Conservation (phyloP, 2,113 vertebrate genomes). For the Grantiella picta region DNA sequence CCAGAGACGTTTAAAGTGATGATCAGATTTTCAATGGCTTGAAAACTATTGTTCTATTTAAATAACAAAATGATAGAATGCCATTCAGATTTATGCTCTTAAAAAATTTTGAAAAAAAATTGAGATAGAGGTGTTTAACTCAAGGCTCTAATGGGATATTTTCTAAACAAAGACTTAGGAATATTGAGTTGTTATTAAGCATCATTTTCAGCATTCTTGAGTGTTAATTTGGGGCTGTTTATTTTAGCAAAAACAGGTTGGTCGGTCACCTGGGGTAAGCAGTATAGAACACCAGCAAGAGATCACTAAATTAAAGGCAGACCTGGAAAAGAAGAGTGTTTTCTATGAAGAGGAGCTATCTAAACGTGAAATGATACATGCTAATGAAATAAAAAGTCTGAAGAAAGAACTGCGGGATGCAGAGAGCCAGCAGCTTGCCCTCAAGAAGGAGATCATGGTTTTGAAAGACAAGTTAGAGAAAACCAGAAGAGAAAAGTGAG, state of each 20-base stretch:
- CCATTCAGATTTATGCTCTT: background rate
- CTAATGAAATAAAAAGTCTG: conserved; percentile 86
- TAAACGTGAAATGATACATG: conserved; percentile 86
- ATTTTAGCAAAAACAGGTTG: conserved; percentile 84
- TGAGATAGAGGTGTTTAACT: background rate
- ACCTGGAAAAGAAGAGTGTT: conserved; percentile 91
- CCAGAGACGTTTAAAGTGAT: background rate
- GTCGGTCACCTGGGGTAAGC: conserved; percentile 78
- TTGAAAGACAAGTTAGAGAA: conserved; percentile 98
- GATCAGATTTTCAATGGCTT: background rate
- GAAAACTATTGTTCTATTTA: background rate
- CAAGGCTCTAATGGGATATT: background rate
- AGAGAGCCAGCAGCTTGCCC: conserved; percentile 90
- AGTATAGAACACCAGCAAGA: conserved; percentile 90
- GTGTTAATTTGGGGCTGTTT: conserved; percentile 37
- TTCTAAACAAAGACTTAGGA: background rate
- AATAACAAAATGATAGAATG: background rate
- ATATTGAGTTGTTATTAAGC: background rate
- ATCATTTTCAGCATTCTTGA: background rate
- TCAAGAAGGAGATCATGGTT: conserved; percentile 95
- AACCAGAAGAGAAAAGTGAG: conserved; percentile 90
- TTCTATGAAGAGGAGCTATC: conserved; percentile 90
- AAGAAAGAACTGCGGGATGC: conserved; percentile 93
- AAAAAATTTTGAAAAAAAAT: background rate
- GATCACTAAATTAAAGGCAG: conserved; percentile 85